A percentile compares a stretch with the other conserved stretches of the same genome.
These are phyloP conservation scores for Ellobius talpinus DNA, from an alignment of 2,113 vertebrate genomes.

Conservation along the genomic window DNA sequence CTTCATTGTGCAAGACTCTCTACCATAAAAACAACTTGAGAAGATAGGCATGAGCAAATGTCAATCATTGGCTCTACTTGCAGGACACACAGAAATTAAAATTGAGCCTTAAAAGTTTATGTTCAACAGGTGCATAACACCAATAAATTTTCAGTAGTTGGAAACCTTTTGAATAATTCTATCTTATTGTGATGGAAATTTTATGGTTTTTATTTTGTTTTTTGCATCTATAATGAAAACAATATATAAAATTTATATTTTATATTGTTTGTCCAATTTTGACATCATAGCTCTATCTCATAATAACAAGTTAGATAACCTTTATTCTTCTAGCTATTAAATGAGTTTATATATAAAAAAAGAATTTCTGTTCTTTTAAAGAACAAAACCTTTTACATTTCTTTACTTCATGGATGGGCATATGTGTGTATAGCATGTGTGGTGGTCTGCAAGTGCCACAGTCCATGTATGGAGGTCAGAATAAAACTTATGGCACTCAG, in stretches of 20 bases:
- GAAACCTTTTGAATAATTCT: conserved; percentile 29
- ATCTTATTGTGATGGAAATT: neutral
- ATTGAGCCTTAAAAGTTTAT: neutral
- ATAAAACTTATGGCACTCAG: neutral
- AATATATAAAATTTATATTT: neutral
- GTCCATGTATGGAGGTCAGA: neutral
- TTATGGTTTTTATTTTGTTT: conserved; percentile 1
- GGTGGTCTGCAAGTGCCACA: neutral
- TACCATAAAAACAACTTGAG: neutral
- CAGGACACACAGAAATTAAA: neutral
- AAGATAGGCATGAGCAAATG: neutral
- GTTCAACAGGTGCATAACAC: neutral
- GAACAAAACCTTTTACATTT: neutral
- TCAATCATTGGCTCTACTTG: neutral
- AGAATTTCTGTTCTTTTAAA: neutral
- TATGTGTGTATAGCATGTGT: neutral
- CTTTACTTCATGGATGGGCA: neutral
- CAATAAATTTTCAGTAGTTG: neutral
- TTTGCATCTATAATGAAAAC: neutral
- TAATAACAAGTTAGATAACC: neutral
- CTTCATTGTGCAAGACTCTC: neutral
- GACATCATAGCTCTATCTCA: neutral
- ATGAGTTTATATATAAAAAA: neutral
- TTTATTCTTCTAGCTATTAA: neutral
- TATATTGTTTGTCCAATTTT: neutral